These are phyloP conservation scores for Eristalis intricaria DNA, from an alignment of 2,888 invertebrate genomes.

Conservation along the genomic window DNA sequence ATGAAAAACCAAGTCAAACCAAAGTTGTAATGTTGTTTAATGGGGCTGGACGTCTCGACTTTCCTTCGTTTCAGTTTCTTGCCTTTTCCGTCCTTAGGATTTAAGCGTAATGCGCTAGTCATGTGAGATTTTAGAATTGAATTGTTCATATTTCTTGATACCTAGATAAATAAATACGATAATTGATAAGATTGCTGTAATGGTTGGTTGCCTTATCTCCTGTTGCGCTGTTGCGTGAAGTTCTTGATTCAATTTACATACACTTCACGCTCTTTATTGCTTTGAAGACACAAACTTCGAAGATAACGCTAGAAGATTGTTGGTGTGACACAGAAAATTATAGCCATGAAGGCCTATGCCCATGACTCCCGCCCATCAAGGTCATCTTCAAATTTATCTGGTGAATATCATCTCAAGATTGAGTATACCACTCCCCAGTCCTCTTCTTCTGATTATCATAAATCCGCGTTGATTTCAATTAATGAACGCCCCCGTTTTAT, in stretches of 20 bases:
- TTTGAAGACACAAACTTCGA: no score
- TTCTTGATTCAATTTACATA: no score
- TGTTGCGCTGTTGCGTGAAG: no score
- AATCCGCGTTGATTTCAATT: neutral
- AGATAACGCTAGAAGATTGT: no score
- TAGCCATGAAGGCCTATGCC: no score
- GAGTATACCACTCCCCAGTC: neutral
- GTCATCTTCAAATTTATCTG: no score
- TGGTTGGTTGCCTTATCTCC: neutral
- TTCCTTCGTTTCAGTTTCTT: conserved; percentile 12
- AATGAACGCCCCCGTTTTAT: neutral
- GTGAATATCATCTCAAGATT: no score
- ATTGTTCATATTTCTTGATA: conserved; percentile 54
- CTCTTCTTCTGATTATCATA: neutral
- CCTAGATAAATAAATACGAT: conserved; percentile 44
- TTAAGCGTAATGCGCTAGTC: conserved; percentile 42
- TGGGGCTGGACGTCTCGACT: neutral
- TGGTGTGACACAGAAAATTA: no score
- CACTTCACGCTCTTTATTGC: no score
- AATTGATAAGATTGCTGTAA: conserved; percentile 2
- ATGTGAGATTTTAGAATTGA: conserved; percentile 30
- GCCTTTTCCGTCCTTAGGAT: conserved; percentile 53
- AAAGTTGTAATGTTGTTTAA: conserved; percentile 34
- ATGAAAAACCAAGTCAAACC: conserved; percentile 33
- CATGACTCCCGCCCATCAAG: no score